These are phyloP conservation scores for rat (Rattus norvegicus) DNA, from an alignment of 2,113 vertebrate genomes.

Conservation along the genomic window GRCr8 NC_086033.1:92530501-92531000, in stretches of 20 bases:
- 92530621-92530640: background rate
- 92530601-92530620: accelerated
- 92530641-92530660: background rate
- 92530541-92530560: background rate
- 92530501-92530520: background rate
- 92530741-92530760: background rate
- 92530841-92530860: background rate
- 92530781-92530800: background rate
- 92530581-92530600: background rate
- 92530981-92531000: background rate
- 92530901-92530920: background rate
- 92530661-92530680: background rate
- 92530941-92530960: background rate
- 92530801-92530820: background rate
- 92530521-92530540: background rate
- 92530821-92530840: background rate
- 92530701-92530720: background rate
- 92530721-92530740: background rate
- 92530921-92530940: background rate
- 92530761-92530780: background rate
- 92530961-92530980: background rate
- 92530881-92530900: background rate
- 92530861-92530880: background rate
- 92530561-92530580: accelerated
- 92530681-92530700: background rate